Evolutionary conservation across 2,888 invertebrate genomes (phyloP).

Genomic region (Anthophora plumipes): DNA sequence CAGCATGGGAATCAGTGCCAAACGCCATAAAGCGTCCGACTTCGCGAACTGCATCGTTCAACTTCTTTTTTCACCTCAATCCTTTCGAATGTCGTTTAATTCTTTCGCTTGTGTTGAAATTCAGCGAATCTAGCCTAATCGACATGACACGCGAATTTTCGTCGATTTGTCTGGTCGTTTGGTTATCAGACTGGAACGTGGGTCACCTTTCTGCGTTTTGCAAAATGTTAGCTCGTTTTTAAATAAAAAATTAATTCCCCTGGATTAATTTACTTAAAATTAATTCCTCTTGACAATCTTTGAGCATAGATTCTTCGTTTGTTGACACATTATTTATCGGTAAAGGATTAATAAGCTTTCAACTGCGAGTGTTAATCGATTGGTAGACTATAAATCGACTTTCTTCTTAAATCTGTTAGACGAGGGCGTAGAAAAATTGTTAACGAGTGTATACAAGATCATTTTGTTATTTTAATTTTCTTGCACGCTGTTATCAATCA

Average conservation of each 20-base stretch:
- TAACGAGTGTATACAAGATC: no score
- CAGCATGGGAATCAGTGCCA: constrained; percentile 61
- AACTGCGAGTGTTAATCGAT: no score
- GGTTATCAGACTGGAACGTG: constrained; percentile 36
- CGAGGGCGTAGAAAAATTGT: no score
- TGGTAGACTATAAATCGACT: no score
- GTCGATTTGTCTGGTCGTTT: constrained; percentile 7
- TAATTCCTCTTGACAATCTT: background rate
- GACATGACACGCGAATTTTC: constrained; percentile 36
- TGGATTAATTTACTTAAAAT: no score
- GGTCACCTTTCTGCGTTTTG: background rate
- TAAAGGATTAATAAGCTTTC: no score
- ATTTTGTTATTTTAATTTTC: no score
- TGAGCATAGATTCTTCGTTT: no score
- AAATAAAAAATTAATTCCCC: background rate
- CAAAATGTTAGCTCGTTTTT: background rate
- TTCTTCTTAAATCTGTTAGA: no score
- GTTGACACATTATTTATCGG: no score
- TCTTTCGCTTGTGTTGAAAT: constrained; percentile 15
- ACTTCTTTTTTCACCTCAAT: constrained; percentile 19
- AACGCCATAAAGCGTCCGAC: constrained; percentile 56
- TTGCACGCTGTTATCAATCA: no score
- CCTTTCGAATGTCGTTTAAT: background rate
- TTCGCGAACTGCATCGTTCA: constrained; percentile 19
- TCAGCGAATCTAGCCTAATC: background rate